These are phyloP conservation scores for Sigmodon hispidus DNA, from an alignment of 2,113 vertebrate species.

Conservation along the genomic window DNA sequence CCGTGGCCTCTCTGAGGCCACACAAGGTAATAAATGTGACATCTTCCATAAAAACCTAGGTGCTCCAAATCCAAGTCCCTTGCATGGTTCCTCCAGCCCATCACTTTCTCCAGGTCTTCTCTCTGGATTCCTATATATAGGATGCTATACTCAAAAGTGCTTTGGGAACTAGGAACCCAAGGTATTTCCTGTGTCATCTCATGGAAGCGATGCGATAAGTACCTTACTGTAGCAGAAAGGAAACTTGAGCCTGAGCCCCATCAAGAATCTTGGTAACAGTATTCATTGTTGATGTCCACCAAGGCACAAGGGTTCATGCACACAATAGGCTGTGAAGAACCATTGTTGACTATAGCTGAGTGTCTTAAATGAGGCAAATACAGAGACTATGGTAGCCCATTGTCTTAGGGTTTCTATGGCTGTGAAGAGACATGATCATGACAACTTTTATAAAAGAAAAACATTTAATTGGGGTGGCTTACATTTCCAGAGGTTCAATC, in stretches of 20 bases:
- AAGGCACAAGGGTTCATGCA: constrained; percentile 62
- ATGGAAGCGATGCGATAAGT: neutral
- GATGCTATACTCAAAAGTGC: too few relatives aligned
- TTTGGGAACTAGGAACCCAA: too few relatives aligned
- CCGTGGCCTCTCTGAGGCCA: neutral
- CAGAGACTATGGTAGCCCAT: constrained; percentile 68
- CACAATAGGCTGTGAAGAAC: constrained; percentile 68
- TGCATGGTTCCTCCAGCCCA: accelerated
- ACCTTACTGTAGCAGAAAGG: constrained; percentile 33
- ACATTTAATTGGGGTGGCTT: neutral
- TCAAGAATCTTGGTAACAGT: constrained; percentile 68
- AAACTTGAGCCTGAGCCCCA: accelerated
- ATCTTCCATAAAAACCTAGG: neutral
- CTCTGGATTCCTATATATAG: neutral
- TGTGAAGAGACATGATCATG: neutral
- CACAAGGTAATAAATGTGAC: neutral
- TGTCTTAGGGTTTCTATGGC: constrained; percentile 7
- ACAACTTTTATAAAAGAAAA: neutral
- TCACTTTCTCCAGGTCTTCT: too few relatives aligned
- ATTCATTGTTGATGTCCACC: constrained; percentile 25
- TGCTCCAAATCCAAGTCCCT: neutral
- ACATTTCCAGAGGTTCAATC: neutral
- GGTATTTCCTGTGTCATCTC: neutral
- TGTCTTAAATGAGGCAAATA: constrained; percentile 77
- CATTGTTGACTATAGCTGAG: constrained; percentile 61